Percentiles rank a stretch among this genome's conserved stretches.
These are phyloP conservation scores for Axis porcinus DNA, from an alignment of 2,113 vertebrate species.

Conservation along the genomic window DNA sequence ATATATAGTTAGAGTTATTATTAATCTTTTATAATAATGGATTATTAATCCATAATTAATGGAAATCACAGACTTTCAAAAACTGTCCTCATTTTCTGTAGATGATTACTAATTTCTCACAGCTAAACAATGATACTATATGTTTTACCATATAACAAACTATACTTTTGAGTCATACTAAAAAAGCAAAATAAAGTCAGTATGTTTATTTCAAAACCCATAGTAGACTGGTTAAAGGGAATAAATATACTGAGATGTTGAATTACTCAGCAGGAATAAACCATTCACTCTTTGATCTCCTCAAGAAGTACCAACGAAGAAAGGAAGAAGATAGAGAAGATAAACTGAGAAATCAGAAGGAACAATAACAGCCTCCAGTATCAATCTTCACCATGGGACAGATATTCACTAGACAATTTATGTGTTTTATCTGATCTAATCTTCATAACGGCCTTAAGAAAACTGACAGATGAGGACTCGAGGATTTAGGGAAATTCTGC, in stretches of 20 bases:
- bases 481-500: neutral
- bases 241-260: neutral
- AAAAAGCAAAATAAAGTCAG: slow-evolving; percentile 34
- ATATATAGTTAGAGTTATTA: neutral
- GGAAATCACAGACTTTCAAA: neutral
- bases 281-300: slow-evolving; percentile 6
- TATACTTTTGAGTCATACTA: slow-evolving; percentile 21
- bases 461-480: neutral
- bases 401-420: neutral
- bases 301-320: neutral
- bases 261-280: neutral
- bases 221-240: neutral
- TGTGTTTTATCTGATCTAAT: neutral
- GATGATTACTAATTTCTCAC: neutral
- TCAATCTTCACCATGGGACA: neutral
- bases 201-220: neutral
- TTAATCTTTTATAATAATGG: neutral
- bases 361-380: neutral
- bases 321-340: neutral
- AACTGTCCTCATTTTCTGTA: neutral
- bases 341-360: neutral
- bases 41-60: neutral
- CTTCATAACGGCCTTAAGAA: neutral
- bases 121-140: neutral
- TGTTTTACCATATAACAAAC: neutral